These are phyloP conservation scores for Gallinago jamesoni DNA, from an alignment of 2,113 vertebrate genomes.

Conservation along the genomic window DNA sequence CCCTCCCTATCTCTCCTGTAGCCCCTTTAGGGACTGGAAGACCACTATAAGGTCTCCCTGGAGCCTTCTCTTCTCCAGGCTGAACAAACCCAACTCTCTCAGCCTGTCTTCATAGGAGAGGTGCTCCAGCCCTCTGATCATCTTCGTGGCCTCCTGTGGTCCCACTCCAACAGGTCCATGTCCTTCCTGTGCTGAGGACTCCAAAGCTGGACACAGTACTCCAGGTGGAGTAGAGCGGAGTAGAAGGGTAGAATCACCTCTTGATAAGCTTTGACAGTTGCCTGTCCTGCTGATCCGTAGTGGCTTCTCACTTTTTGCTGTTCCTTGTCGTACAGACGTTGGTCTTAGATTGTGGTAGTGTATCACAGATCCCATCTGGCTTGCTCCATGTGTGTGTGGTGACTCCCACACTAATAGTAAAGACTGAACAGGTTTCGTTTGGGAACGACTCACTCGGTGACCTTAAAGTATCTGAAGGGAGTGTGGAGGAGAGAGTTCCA, in stretches of 20 bases:
- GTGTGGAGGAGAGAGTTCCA: neutral
- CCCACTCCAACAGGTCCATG: neutral
- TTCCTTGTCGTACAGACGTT: neutral
- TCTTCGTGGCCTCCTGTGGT: neutral
- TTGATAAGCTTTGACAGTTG: neutral
- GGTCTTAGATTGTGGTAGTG: neutral
- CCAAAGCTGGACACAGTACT: neutral
- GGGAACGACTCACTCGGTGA: neutral
- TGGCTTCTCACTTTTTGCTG: neutral
- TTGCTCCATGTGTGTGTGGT: neutral
- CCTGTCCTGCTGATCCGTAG: neutral
- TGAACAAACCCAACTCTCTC: neutral
- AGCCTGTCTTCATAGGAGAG: neutral
- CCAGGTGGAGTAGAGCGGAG: neutral
- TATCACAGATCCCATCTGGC: accelerated
- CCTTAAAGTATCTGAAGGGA: neutral
- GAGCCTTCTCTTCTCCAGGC: neutral
- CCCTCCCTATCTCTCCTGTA: neutral
- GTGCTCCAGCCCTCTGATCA: neutral
- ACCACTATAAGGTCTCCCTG: neutral
- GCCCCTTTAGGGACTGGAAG: neutral
- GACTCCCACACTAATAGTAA: neutral
- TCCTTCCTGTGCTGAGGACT: neutral
- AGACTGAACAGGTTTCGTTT: neutral
- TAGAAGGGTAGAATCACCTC: neutral